Base-by-base conservation (phyloP, 2,113 vertebrate species). In the Periophthalmus modestus region DNA sequence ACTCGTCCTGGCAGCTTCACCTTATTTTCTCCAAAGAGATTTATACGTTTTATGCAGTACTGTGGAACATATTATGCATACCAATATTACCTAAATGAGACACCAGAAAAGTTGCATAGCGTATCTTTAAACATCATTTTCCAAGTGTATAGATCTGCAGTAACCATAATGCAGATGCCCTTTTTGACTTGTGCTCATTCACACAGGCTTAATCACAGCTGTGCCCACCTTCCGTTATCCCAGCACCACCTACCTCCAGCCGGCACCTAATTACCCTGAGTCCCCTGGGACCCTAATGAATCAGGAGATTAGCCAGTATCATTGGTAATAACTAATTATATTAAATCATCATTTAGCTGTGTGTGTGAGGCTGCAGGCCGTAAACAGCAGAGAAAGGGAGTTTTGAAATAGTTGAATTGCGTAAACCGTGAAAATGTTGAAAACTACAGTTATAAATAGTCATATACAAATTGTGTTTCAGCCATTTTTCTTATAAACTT, bases 261-360 rank as follows among this genome's bases (percentile, higher is more conserved):
- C 57, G 63, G 28, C 71, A 57, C 48, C 36, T 73, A 69, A 79
- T 72, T 47, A 73, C 21, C 34, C 36, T 1, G 21, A 7, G 18
- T 61, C 66, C 23, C 65, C 23, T 54, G 66, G 46, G 66, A 73
- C 50, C 15, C n/a, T n/a, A 47, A 36, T 57, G 36, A 79, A 69
- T 73, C 58, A 69, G 68, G 71, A 47, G 58, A 62, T 74, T 69
- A 69, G 50, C 58, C 58, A 79, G 57, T 73, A 69, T 73, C 66
- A 47, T 61, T 69, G 77, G 34, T 73, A 79, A 69, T 79, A 66
- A 79, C 71, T 63, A 62, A 73, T 69, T 69, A 63, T 50, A 73
- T 73, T 79, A 66, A 46, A 69, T 62, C 66, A 57, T 78, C 23
- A 33, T 73, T 73, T 43, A 46, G 33, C n/a, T 46, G 34, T 4